Evolutionary conservation across 2,113 vertebrate genomes (phyloP), one percentile per base, ranked within the genome.

Genomic region (Hassar affinis): DNA sequence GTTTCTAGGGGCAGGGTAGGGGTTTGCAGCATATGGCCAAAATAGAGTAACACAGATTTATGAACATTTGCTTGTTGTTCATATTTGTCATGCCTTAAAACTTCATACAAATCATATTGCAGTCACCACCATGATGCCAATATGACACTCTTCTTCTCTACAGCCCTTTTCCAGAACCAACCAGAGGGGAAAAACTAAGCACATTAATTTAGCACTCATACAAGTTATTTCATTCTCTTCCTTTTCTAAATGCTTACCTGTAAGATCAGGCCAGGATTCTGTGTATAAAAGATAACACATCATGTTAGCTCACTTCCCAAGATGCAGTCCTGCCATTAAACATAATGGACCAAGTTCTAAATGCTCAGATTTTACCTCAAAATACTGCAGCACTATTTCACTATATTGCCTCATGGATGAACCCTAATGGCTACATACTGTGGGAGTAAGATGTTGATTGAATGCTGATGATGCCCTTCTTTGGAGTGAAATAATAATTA

Each of bases 291-390:
- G 38, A 35, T 38, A 33, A 42, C n/a, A 25, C 47, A 54, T 51
- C 74, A 45, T 77, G 10, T 42, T 33, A 38, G 38, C 22, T 71
- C 27, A 30, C 17, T 33, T 52, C 3, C 27, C 8, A 20, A 33
- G 25, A 75, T 52, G 17, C 49, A 20, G 51, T 57, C 51, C 17
- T 69, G 82, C 49, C 74, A 81, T 62, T 78, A 38, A 74, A 66
- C 51, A 66, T 74, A 81, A 66, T 76, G 66, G 25, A 54, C 20
- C 47, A 47, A 75, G 3, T 47, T 35, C 8, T 20, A 76, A 17
- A 72, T 71, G 2, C 20, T 64, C 52, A 52, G 68, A 33, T 72
- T n/a, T n/a, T 52, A 42, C 17, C 22, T 62, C 56, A 68, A 49
- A 61, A 33, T 66, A 52, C 38, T 71, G 33, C 66, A 77, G 54